These are phyloP conservation scores for Eilema depressum DNA, from an alignment of 2,888 invertebrate genomes.

Conservation along the genomic window DNA sequence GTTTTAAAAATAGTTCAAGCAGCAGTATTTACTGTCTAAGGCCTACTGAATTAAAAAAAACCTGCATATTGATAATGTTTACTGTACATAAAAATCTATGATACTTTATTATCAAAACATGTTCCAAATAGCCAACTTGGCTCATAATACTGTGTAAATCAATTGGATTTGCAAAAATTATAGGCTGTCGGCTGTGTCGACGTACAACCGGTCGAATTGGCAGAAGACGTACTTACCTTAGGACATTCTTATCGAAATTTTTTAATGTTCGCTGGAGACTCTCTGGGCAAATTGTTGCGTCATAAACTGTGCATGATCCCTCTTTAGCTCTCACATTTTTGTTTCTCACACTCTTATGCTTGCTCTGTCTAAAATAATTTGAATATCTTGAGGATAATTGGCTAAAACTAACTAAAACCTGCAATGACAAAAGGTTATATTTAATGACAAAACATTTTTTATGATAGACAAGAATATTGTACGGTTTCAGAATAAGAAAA, in stretches of 20 bases:
- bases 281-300: slow-evolving; percentile 75
- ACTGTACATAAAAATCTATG: background rate
- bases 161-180: slow-evolving; percentile 7
- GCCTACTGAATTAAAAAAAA: background rate
- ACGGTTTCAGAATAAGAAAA: background rate
- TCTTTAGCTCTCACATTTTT: slow-evolving; percentile 76
- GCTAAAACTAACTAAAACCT: slow-evolving; percentile 85
- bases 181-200: background rate
- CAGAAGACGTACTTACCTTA: slow-evolving; percentile 51
- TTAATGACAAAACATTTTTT: slow-evolving; percentile 68
- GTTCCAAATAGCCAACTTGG: background rate
- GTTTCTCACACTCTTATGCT: slow-evolving; percentile 69
- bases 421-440: slow-evolving; percentile 78
- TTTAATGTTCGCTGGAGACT: slow-evolving; percentile 75
- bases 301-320: slow-evolving; percentile 56
- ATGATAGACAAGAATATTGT: slow-evolving; percentile 12
- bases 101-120: background rate
- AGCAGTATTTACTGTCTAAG: background rate
- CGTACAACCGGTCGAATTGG: slow-evolving; percentile 19
- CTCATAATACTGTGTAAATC: background rate
- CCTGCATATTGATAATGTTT: background rate
- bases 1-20: background rate
- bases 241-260: slow-evolving; percentile 80
- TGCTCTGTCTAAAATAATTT: slow-evolving; percentile 78
- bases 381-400: slow-evolving; percentile 81